Base-by-base conservation (phyloP, 2,113 vertebrate species). In the Aegithalos caudatus region DNA sequence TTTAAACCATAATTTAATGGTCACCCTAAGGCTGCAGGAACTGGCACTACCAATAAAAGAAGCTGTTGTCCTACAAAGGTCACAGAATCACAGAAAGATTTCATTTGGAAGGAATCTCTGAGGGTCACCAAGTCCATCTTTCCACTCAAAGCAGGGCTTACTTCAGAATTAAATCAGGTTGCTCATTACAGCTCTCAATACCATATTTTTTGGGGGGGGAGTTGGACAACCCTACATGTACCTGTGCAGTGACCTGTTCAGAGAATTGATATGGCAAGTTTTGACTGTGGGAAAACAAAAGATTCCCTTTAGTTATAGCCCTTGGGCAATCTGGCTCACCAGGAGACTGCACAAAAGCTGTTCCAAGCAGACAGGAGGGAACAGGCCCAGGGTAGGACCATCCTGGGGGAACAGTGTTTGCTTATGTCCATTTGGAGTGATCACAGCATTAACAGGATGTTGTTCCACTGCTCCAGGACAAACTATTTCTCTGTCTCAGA, bases 1-100 rank as follows among this genome's bases (percentile, higher is more conserved):
- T 93, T 90, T 80, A 73, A 94, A 67, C 58, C 81, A 58, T 96
- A 97, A 97, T 96, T 97, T 93, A 93, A 88, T 86, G 81, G 92
- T 90, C 62, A 96, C 71, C 62, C 74, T 85, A 95, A 91, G 81
- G 57, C 78, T 87, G 57, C 53, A 96, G 61, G 80, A 91, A 87
- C 53, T 38, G 48, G 73, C 73, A 95, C 74, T 45, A 85, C 45
- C 81, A 81, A 94, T 81, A 94, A 93, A 90, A 88, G 78, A 62
- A 85, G 87, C 40, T 61, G 25, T 50, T 6, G 21, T 74, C 66
- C 88, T 82, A 64, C 62, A 81, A 76, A 96, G 94, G 90, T 87
- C 70, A 94, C 3, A 82, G 66, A 91, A 82, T 47, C 84, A 85
- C 44, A 40, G 81, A 40, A 79, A 76, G 78, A 95, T 79, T 87